These are phyloP conservation scores for Brachionichthys hirsutus DNA, from an alignment of 2,113 vertebrate species.

Conservation along the genomic window DNA sequence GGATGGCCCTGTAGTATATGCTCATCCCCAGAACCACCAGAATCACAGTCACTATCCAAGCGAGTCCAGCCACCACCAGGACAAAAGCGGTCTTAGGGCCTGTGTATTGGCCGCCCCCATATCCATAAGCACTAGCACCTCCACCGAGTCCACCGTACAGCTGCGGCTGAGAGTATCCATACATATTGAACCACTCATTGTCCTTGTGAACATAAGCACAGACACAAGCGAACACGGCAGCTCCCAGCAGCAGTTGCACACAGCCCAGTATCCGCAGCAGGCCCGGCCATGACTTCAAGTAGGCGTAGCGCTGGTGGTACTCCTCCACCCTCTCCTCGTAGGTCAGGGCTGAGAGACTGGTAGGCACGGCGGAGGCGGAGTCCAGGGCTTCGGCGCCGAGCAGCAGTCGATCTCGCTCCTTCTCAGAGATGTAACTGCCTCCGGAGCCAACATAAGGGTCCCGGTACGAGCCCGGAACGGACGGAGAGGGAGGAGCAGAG, in stretches of 20 bases:
- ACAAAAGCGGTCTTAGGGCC: slow-evolving; percentile 92
- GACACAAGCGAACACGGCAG: slow-evolving; percentile 91
- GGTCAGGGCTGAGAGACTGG: slow-evolving; percentile 71
- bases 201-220: slow-evolving; percentile 95
- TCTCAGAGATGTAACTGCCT: slow-evolving; percentile 74
- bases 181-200: slow-evolving; percentile 95
- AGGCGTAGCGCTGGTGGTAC: slow-evolving; percentile 84
- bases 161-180: slow-evolving; percentile 84
- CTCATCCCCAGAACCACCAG: slow-evolving; percentile 90
- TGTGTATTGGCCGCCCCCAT: slow-evolving; percentile 77
- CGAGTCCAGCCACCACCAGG: slow-evolving; percentile 85
- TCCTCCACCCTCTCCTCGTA: slow-evolving; percentile 86
- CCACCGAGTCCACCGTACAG: slow-evolving; percentile 69
- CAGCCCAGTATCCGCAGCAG: slow-evolving; percentile 86
- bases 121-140: slow-evolving; percentile 62
- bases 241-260: slow-evolving; percentile 86
- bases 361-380: slow-evolving; percentile 72
- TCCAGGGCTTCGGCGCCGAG: slow-evolving; percentile 71
- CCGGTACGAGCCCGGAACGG: slow-evolving; percentile 67
- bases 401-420: slow-evolving; percentile 78
- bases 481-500: slow-evolving; percentile 81
- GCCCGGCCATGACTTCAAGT: slow-evolving; percentile 97
- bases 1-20: slow-evolving; percentile 92
- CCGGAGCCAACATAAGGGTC: slow-evolving; percentile 79
- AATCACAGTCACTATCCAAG: slow-evolving; percentile 87